Evolutionary conservation across 2,797 vertebrate genomes (phyloP), one percentile per base, ranked within the genome.

Genomic region (Acridotheres tristis): DNA sequence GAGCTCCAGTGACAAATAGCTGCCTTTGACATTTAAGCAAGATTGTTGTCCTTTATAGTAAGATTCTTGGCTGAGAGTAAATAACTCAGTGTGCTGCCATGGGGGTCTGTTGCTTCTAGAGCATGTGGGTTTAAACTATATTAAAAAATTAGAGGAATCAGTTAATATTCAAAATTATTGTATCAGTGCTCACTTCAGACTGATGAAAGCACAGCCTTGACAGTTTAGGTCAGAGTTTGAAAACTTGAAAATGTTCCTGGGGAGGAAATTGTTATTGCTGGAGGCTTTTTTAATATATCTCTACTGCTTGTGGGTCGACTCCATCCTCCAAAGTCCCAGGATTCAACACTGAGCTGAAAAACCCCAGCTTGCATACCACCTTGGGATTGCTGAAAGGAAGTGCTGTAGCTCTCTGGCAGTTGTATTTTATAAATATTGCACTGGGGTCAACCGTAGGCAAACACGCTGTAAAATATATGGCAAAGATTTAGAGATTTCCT

Each of bases 401-500:
- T 9, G 32, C 57, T 58, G 40, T 11, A 22, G 16, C 69, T 36
- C 59, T 74, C 40, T 57, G 89, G 43, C 74, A 71, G 17, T 79
- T 36, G 77, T 83, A 40, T 66, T 77, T 94, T 90, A 77, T 79
- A 74, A 89, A 66, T 87, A 66, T 21, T 73, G 55, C 54, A 11
- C 54, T 14, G 77, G 68, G 85, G 89, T 86, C 96, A 88, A 62
- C 47, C 0, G 1, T 88, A 69, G 61, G 50, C 72, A 87, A 94
- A 91, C n/a, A 63, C 2, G 0, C 34, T 93, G 90, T 88, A 94
- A 96, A 96, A 89, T 92, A 85, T 14, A 50, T 48, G 59, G 67
- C 86, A 67, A 80, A 95, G 93, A 92, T 85, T 65, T 84, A 80
- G 89, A 92, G 93, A 74, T 88, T 92, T 90, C 86, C 71, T 88